Base-by-base conservation (phyloP, 2,888 invertebrate genomes). In the Caenorhabditis sp. region DNA sequence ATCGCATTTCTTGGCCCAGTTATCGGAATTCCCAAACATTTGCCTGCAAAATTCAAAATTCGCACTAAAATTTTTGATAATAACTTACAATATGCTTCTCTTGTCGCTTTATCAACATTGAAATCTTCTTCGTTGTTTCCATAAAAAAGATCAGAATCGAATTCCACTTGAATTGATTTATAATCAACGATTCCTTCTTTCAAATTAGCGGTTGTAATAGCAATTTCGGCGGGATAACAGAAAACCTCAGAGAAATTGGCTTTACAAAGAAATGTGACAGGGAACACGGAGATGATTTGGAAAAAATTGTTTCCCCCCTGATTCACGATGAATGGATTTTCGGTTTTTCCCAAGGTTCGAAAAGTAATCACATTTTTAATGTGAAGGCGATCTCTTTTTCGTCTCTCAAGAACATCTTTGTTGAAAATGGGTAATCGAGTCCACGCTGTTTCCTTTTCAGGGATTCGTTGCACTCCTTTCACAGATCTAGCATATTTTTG, bases 211-310 rank as follows among this genome's bases (percentile, higher is more conserved):
- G 43, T 54, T 3, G 66, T 70, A 7, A 66, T 31, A 1, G 59
- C 20, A 8, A 70, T 50, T 25, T 70, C 70, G 10, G 65, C 70
- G 0, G 70, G 70, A 31, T 59, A 66, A 12, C 43, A 25, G 12
- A 7, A 10, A 14, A 66, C 12, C 14, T 61, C 14, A n/a, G 56
- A 31, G 1, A 64, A 25, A 5, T 7, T 12, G 0, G 0, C 0
- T n/a, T 61, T 58, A 56, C 59, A 61, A 12, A 27, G 0, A 49
- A 50, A 59, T 14, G 25, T 7, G 14, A 63, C n/a, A 0, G 70
- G 70, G n/a, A 64, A 58, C 8, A 70, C 43, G 0, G 65, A 56
- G 1, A 70, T 59, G 0, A 70, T n/a, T 7, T 65, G 60, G 8
- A 60, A 12, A 1, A 8, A 50, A 53, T 10, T 53, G 21, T 21